These are phyloP conservation scores for Cossypha niveicapilla DNA, from an alignment of 2,797 vertebrate genomes.

Conservation along the genomic window DNA sequence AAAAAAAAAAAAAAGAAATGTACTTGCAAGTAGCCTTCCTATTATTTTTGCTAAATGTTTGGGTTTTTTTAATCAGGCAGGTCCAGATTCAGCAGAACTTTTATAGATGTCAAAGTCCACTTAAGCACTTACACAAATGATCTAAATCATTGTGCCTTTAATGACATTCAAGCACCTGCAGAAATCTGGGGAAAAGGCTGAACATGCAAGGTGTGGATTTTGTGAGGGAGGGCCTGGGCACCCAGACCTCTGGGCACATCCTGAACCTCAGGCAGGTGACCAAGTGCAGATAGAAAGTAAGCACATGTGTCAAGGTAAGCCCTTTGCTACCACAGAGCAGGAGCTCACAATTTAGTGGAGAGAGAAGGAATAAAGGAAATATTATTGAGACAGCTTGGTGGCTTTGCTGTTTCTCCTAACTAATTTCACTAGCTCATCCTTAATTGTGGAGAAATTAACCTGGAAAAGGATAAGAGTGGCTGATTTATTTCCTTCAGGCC, in stretches of 20 bases:
- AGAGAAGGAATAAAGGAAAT: not conserved
- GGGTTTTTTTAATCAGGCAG: not conserved
- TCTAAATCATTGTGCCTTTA: not conserved
- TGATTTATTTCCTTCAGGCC: not conserved
- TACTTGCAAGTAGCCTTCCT: not conserved
- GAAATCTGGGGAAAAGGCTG: not conserved
- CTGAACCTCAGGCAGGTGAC: not conserved
- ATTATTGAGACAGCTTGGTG: no score
- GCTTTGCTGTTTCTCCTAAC: not conserved
- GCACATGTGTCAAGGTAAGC: not conserved
- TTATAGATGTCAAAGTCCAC: not conserved
- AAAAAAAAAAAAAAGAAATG: not conserved
- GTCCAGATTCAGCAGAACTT: not conserved
- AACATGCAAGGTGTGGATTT: not conserved
- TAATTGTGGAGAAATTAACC: not conserved
- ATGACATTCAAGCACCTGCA: not conserved
- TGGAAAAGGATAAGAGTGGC: not conserved
- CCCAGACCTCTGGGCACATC: not conserved
- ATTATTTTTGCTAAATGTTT: not conserved
- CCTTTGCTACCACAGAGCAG: not conserved
- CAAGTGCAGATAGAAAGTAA: not conserved
- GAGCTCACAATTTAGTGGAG: not conserved
- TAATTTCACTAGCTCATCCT: not conserved
- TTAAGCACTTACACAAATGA: not conserved
- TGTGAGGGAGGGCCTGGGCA: not conserved